phyloP scores from a whole-genome alignment of 2,888 invertebrate genomes.

The Halocaridina rubra region DNA sequence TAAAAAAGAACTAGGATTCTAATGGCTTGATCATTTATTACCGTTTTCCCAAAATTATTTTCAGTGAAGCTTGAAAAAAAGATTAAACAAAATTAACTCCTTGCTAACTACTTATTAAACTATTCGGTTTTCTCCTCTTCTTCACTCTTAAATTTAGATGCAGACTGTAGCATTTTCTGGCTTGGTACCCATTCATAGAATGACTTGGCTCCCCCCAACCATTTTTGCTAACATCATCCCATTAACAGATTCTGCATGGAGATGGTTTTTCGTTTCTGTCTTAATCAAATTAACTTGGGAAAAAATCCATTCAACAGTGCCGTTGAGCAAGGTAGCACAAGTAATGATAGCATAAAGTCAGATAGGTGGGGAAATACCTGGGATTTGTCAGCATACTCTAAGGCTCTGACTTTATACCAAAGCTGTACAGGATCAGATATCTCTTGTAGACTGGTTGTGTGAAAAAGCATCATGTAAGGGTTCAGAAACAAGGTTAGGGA shows the following conservation, averaged over 20 bases:
- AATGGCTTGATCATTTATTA: neutral
- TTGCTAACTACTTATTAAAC: neutral
- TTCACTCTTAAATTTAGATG: slow-evolving; percentile 13
- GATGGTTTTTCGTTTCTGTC: neutral
- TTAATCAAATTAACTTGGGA: neutral
- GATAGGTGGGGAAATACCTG: too few species aligned
- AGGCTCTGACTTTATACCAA: slow-evolving; percentile 11
- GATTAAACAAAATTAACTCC: neutral
- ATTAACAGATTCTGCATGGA: slow-evolving; percentile 13
- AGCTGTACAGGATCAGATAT: neutral
- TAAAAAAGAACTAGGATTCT: neutral
- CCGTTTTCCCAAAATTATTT: neutral
- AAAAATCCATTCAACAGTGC: neutral
- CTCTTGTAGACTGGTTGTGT: slow-evolving; percentile 2
- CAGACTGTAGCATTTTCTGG: slow-evolving; percentile 6
- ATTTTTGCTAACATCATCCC: neutral
- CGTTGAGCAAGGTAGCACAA: neutral
- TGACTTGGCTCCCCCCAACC: neutral
- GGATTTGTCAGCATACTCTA: too few species aligned
- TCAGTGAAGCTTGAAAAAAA: too few species aligned
- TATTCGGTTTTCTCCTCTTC: neutral
- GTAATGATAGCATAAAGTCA: neutral
- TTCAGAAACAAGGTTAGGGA: neutral
- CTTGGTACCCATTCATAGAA: slow-evolving; percentile 12
- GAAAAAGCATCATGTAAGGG: neutral